These are phyloP conservation scores for Apis cerana DNA, from an alignment of 1,140 invertebrate species.

Conservation along the genomic window DNA sequence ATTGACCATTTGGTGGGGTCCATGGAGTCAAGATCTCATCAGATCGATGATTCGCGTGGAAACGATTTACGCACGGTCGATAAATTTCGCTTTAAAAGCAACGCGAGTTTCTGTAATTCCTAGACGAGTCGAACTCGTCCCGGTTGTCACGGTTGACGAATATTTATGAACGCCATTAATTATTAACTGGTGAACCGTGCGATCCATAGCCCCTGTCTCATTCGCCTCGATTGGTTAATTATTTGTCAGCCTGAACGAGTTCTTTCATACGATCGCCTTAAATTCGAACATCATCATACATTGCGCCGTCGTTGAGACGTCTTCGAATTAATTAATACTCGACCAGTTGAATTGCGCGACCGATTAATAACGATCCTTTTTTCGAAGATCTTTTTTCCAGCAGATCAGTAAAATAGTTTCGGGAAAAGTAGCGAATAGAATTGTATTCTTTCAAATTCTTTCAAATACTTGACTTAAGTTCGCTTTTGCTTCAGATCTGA, in stretches of 20 bases:
- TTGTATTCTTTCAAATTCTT: too few relatives aligned
- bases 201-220: conserved; percentile 47
- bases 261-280: background rate
- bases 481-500: too few relatives aligned
- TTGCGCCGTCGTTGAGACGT: background rate
- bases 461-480: too few relatives aligned
- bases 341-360: background rate
- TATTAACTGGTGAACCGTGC: conserved; percentile 18
- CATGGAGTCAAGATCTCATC: conserved; percentile 43
- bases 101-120: conserved; percentile 43
- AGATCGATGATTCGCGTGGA: conserved; percentile 38
- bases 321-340: conserved; percentile 27
- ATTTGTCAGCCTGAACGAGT: conserved; percentile 49
- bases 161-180: conserved; percentile 56
- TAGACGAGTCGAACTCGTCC: conserved; percentile 35
- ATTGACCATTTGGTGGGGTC: background rate
- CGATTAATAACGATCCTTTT: conserved; percentile 25
- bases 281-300: background rate
- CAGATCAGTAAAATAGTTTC: too few relatives aligned
- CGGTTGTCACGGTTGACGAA: conserved; percentile 41
- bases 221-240: conserved; percentile 54
- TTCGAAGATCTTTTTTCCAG: background rate
- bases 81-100: conserved; percentile 61
- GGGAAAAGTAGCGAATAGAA: too few relatives aligned
- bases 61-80: conserved; percentile 45